These are phyloP conservation scores for Propithecus perrieri DNA, from an alignment of 2,797 vertebrate species.

Conservation along the genomic window DNA sequence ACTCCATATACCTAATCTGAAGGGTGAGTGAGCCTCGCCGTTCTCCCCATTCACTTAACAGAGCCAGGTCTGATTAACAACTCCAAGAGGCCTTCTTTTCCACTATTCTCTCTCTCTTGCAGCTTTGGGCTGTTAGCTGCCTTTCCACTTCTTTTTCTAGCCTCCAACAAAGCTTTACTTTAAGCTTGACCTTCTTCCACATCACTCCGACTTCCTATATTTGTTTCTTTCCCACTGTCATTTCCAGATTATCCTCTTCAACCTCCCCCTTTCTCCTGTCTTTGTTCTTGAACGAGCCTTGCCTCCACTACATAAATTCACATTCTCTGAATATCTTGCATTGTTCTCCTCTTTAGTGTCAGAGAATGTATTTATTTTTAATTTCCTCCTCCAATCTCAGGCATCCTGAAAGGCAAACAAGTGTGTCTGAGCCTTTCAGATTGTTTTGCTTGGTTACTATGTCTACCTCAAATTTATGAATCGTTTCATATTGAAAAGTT, in stretches of 20 bases:
- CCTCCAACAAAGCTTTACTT: neutral
- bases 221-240: constrained; percentile 30
- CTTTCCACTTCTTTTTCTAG: neutral
- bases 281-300: constrained; percentile 30
- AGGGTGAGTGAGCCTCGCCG: neutral
- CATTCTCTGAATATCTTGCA: constrained; percentile 37
- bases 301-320: neutral
- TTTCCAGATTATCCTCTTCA: neutral
- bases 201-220: neutral
- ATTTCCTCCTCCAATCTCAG: constrained; percentile 29
- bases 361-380: constrained; percentile 45
- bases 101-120: neutral
- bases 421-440: constrained; percentile 1
- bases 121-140: neutral
- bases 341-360: constrained; percentile 7
- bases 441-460: neutral
- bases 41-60: neutral
- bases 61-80: neutral
- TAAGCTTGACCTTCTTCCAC: constrained; percentile 20
- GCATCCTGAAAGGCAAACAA: constrained; percentile 5
- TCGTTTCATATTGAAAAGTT: constrained; percentile 21
- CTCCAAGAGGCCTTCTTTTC: neutral
- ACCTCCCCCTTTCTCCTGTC: neutral
- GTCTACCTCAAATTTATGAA: neutral
- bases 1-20: neutral